These are phyloP conservation scores for Metaphire vulgaris DNA, from an alignment of 1,140 invertebrate species.

Conservation along the genomic window DNA sequence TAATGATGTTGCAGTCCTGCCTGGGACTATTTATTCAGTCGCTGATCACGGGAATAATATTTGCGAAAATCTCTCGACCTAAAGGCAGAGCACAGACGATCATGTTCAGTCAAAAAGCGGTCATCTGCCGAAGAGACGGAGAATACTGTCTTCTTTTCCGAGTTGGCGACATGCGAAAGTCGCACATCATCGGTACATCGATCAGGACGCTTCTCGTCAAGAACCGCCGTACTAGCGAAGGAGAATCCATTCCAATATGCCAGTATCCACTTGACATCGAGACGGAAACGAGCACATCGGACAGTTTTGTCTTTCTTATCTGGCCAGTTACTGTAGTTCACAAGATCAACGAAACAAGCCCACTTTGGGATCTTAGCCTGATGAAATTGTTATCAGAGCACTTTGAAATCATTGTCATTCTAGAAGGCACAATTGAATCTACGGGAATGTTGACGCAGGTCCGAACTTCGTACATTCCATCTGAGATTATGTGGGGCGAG, in stretches of 20 bases:
- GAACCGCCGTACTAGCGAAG: conserved; percentile 50
- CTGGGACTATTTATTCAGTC: conserved; percentile 33
- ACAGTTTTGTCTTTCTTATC: conserved; percentile 21
- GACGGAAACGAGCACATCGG: conserved; percentile 55
- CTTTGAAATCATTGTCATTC: conserved; percentile 37
- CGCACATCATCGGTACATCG: conserved; percentile 79
- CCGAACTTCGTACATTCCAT: conserved; percentile 19
- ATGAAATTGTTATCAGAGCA: conserved; percentile 27
- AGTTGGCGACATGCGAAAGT: conserved; percentile 62
- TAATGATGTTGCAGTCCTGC: conserved; percentile 30
- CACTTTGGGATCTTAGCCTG: conserved; percentile 30
- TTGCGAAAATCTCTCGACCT: conserved; percentile 36
- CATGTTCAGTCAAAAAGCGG: conserved; percentile 46
- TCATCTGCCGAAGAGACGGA: conserved; percentile 60
- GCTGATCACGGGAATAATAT: conserved; percentile 31
- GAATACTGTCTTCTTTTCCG: conserved; percentile 64
- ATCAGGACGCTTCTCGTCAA: conserved; percentile 79
- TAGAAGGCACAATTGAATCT: conserved; percentile 36
- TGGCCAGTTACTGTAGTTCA: conserved; percentile 24
- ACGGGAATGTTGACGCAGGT: conserved; percentile 37
- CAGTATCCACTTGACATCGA: conserved; percentile 36
- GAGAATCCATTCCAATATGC: conserved; percentile 48
- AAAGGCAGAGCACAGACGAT: conserved; percentile 47
- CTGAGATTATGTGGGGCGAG: conserved; percentile 23
- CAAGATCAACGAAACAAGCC: conserved; percentile 28